Percentiles rank a stretch among this genome's conserved stretches.
phyloP scores from a whole-genome alignment of 2,797 vertebrate species.

The Phoxinus dragarum region DNA sequence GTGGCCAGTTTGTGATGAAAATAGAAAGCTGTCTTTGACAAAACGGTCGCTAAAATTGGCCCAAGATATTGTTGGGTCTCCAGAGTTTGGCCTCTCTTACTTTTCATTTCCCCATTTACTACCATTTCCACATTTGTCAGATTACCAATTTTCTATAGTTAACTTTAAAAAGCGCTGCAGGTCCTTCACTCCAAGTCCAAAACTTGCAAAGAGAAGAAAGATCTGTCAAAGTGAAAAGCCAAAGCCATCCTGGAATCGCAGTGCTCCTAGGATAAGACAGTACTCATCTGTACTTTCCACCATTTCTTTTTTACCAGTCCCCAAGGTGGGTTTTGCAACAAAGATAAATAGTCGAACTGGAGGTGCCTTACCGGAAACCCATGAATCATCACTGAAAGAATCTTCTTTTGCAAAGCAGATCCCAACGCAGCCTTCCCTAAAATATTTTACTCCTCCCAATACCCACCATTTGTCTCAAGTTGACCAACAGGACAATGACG shows the following conservation, averaged over 20 bases:
- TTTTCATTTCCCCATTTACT: slow-evolving; percentile 22
- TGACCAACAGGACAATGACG: not conserved
- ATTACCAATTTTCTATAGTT: slow-evolving; percentile 8
- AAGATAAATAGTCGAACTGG: not conserved
- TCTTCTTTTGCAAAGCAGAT: not conserved
- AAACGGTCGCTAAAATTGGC: not conserved
- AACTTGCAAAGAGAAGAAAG: slow-evolving; percentile 68
- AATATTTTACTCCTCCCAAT: not conserved
- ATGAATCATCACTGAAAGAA: not conserved
- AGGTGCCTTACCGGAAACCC: not conserved
- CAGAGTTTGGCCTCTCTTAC: slow-evolving; percentile 37
- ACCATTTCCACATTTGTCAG: not conserved
- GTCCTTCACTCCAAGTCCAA: slow-evolving; percentile 64
- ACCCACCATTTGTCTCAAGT: not conserved
- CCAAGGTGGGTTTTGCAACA: not conserved
- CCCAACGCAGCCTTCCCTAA: not conserved
- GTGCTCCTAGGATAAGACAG: slow-evolving; percentile 10
- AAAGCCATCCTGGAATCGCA: slow-evolving; percentile 9
- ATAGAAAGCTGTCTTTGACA: not conserved
- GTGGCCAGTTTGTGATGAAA: not conserved
- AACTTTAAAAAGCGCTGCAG: slow-evolving; percentile 73
- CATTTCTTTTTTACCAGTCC: slow-evolving; percentile 9
- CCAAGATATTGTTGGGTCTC: not conserved
- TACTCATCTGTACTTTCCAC: slow-evolving; percentile 9
- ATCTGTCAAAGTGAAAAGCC: slow-evolving; percentile 3